phyloP scores from a whole-genome alignment of 2,888 invertebrate genomes.

The Drosophila affinis region DNA sequence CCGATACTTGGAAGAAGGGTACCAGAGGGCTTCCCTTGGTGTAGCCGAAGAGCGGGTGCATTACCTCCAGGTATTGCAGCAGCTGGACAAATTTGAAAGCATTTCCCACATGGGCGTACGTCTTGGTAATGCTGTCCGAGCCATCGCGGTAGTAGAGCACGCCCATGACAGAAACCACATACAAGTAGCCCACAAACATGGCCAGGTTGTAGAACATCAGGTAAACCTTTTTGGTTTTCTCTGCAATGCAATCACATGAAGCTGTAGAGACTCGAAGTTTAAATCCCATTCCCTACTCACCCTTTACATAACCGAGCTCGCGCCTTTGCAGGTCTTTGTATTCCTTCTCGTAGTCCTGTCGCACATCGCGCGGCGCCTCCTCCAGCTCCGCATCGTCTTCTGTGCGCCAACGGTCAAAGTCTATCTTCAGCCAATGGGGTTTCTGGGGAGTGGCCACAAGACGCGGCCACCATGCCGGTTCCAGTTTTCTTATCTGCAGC shows the following conservation, averaged over 20 bases:
- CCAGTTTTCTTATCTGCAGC: conserved; percentile 88
- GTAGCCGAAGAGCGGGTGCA: conserved; percentile 95
- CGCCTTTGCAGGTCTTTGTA: conserved; percentile 89
- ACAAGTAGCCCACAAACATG: conserved; percentile 94
- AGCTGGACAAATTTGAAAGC: conserved; percentile 92
- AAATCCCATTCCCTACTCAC: conserved; percentile 82
- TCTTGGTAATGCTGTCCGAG: conserved; percentile 87
- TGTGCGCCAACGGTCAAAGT: conserved; percentile 95
- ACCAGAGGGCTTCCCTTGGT: conserved; percentile 90
- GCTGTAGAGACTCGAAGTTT: not conserved
- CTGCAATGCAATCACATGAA: conserved; percentile 84
- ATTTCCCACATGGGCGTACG: conserved; percentile 90
- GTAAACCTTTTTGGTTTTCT: conserved; percentile 92
- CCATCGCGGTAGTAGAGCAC: conserved; percentile 91
- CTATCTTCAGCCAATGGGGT: conserved; percentile 96
- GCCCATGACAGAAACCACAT: conserved; percentile 89
- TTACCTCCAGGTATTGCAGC: conserved; percentile 92
- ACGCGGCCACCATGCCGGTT: conserved; percentile 92
- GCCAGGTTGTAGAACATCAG: conserved; percentile 94
- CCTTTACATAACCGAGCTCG: conserved; percentile 91
- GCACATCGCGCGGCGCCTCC: conserved; percentile 88
- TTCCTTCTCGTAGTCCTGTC: conserved; percentile 91
- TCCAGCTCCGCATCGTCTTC: conserved; percentile 87
- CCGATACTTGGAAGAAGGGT: conserved; percentile 91
- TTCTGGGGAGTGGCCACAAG: conserved; percentile 92